Evolutionary conservation across 1,140 invertebrate species (phyloP).

Genomic region (Lordiphosa collinella): DNA sequence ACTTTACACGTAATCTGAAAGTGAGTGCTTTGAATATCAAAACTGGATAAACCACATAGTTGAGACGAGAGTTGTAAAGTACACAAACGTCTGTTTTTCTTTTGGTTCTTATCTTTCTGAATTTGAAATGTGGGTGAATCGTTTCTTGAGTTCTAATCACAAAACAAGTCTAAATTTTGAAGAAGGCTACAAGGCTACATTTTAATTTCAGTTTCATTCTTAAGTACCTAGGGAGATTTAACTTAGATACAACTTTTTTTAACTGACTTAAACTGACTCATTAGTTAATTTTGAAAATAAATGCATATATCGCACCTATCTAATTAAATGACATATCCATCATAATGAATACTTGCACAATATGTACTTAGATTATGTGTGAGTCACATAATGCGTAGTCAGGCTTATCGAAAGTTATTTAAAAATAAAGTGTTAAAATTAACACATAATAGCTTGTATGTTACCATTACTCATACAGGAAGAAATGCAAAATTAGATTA

Average conservation of each 20-base stretch:
- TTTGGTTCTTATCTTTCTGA: too few relatives aligned
- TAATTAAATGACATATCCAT: conserved; percentile 1
- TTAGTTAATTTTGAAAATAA: background rate
- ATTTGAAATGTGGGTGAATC: too few relatives aligned
- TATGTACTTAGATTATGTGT: background rate
- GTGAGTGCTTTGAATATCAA: conserved; percentile 20
- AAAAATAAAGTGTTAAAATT: background rate
- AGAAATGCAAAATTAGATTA: background rate
- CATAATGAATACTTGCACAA: background rate
- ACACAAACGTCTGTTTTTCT: too few relatives aligned
- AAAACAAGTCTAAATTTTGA: too few relatives aligned
- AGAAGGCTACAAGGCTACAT: too few relatives aligned
- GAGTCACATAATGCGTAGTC: conserved; percentile 5
- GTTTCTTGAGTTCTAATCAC: too few relatives aligned
- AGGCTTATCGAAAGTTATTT: background rate
- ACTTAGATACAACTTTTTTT: too few relatives aligned
- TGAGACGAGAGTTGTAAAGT: background rate
- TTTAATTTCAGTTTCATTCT: too few relatives aligned
- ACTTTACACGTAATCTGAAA: conserved; percentile 2
- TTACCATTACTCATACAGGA: background rate
- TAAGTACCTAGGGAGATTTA: too few relatives aligned
- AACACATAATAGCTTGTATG: conserved; percentile 1
- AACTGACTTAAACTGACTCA: conserved; percentile 1
- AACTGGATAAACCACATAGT: conserved; percentile 23
- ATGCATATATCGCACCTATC: conserved; percentile 2